Base-by-base conservation (phyloP, 1,140 invertebrate genomes). In the Aleiodes sp. region DNA sequence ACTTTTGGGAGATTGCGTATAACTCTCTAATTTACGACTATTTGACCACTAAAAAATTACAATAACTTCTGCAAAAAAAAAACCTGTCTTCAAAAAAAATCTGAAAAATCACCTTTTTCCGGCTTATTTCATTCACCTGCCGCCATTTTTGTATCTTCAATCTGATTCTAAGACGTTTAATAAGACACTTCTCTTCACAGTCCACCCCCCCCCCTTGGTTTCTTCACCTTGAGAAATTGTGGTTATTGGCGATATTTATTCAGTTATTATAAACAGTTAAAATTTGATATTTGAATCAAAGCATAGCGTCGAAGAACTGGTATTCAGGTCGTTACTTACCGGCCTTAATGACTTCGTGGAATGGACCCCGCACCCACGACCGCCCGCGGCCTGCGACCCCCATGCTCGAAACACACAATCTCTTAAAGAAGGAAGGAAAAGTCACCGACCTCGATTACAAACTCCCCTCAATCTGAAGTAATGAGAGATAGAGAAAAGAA, bases 291-390 rank as follows among this genome's bases (percentile, higher is more conserved):
- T 52, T 52, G 26, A 52, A 52, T 52, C 46, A 52, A 21, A 24
- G 31, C 46, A 24, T 33, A 59, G 46, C 33, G 26, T 43, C 28
- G 29, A 61, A 59, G 52, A 52, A 65, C 56, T 57, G 70, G 52
- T 59, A 70, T 72, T 67, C 69, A 73, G 69, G 70, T 65, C 39
- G 65, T 66, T 68, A 75, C 68, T 73, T 72, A 59, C 64, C 41
- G 56, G 65, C 43, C 59, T 73, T 76, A 76, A 76, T 70, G 72
- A 78, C 69, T 76, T 77, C 74, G 56, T 21, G 46, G 76, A 75
- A 78, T 71, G 39, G 59, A 66, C 65, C 70, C 67, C 68, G 52
- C 61, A 72, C 57, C 69, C 64, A 71, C 71, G 61, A 70, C 24
- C 60, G 41, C 24, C 29, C 39, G 41, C 24, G 39, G 43, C 14